Conservation (phyloP, 2,888 invertebrate genomes). For the Leucophenga maculata region DNA sequence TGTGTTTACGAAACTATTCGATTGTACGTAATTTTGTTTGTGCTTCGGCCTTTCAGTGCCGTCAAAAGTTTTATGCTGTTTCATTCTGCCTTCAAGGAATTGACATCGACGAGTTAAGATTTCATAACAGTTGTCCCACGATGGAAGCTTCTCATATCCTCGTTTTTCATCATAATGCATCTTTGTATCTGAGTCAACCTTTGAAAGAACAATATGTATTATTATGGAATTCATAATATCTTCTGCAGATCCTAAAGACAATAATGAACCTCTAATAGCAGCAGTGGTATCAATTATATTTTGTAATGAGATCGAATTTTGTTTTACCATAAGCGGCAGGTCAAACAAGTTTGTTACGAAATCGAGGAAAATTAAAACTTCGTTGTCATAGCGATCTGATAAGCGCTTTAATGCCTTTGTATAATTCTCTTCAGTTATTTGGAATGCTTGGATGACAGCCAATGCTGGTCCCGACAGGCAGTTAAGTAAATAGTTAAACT, state of each 20-base stretch:
- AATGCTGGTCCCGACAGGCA: slow-evolving; percentile 25
- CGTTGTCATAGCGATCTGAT: slow-evolving; percentile 28
- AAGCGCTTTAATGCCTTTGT: slow-evolving; percentile 17
- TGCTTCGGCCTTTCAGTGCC: not conserved
- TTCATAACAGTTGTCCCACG: not conserved
- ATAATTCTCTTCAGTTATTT: slow-evolving; percentile 25
- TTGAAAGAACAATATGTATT: slow-evolving; percentile 7
- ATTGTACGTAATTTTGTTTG: not conserved
- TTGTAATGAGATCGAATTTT: not conserved
- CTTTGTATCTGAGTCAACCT: not conserved
- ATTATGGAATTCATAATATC: slow-evolving; percentile 15
- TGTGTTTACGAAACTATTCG: not conserved
- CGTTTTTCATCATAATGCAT: not conserved
- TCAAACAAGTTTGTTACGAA: slow-evolving; percentile 1
- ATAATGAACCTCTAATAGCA: not conserved
- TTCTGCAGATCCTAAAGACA: slow-evolving; percentile 12
- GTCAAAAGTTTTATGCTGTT: too few relatives aligned
- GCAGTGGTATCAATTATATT: not conserved
- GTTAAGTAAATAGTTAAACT: slow-evolving; percentile 26
- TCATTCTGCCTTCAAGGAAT: not conserved
- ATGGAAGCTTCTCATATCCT: not conserved
- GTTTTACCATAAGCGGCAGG: not conserved
- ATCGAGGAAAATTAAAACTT: slow-evolving; percentile 25
- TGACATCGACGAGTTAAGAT: not conserved
- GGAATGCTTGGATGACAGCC: slow-evolving; percentile 5